A percentile compares a stretch with the other conserved stretches of the same genome.
phyloP scores from a whole-genome alignment of 2,888 invertebrate genomes.

The Melipona beecheii region DNA sequence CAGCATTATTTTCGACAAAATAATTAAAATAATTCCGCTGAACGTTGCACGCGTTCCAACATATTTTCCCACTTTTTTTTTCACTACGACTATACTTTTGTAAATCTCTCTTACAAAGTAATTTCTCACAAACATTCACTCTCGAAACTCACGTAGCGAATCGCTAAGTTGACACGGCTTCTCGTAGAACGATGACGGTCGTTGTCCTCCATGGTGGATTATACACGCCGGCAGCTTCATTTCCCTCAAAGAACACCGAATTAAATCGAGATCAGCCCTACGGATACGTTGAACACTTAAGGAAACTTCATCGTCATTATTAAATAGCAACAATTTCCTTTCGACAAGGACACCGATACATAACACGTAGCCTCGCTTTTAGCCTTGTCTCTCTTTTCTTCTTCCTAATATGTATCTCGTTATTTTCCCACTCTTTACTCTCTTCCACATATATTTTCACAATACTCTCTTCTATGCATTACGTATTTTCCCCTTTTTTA shows the following conservation, averaged over 20 bases:
- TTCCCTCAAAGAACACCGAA: constrained; percentile 43
- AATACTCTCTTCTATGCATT: background rate
- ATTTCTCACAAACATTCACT: constrained; percentile 74
- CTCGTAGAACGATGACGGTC: constrained; percentile 66
- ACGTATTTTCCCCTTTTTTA: background rate
- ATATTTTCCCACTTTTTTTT: background rate
- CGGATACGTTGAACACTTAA: constrained; percentile 18
- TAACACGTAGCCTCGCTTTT: background rate
- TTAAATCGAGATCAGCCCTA: constrained; percentile 28
- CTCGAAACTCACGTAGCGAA: constrained; percentile 76
- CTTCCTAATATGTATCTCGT: background rate
- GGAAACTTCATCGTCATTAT: constrained; percentile 10
- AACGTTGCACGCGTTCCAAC: background rate
- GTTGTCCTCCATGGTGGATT: constrained; percentile 71
- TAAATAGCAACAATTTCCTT: background rate
- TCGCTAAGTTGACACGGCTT: constrained; percentile 73
- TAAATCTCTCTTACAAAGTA: background rate
- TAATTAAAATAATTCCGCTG: too few relatives aligned
- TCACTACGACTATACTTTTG: background rate
- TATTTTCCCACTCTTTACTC: background rate
- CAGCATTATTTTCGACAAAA: background rate
- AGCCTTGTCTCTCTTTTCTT: background rate
- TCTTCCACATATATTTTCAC: background rate
- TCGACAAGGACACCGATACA: background rate
- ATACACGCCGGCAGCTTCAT: constrained; percentile 52